These are phyloP conservation scores for Cryptomyrus ogoouensis DNA, from an alignment of 2,113 vertebrate genomes.

Conservation along the genomic window DNA sequence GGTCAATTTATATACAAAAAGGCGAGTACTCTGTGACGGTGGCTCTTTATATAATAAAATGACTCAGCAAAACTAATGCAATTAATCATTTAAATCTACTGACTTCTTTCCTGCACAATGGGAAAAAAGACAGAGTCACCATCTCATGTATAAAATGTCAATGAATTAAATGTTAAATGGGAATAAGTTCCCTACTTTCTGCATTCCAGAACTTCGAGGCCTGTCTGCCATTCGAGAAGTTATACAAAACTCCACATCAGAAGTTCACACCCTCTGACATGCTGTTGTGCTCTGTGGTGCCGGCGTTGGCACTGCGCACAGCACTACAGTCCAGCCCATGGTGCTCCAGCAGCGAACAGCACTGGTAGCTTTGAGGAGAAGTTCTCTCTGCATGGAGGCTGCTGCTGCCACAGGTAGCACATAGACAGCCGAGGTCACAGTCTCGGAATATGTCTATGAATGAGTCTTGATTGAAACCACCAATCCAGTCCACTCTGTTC, in stretches of 20 bases:
- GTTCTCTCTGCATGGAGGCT: not conserved
- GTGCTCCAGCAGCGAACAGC: not conserved
- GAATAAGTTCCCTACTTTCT: not conserved
- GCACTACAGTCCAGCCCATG: not conserved
- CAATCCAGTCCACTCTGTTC: not conserved
- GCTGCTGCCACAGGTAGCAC: not conserved
- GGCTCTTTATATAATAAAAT: not conserved
- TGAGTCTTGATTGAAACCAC: not conserved
- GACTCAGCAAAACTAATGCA: not conserved
- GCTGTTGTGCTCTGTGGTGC: not conserved
- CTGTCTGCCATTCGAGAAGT: not conserved
- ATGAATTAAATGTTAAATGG: not conserved
- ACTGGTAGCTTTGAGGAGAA: not conserved
- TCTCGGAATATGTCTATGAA: not conserved
- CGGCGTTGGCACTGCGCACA: not conserved
- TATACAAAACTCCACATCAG: not conserved
- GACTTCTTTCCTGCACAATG: not conserved
- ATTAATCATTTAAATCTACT: not conserved
- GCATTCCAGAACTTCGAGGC: not conserved
- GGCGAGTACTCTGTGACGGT: not conserved
- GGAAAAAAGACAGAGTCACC: not conserved
- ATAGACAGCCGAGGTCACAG: not conserved
- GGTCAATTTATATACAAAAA: not conserved
- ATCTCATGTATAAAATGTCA: not conserved
- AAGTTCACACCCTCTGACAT: not conserved